These are phyloP conservation scores for Eira barbara DNA, from an alignment of 2,113 vertebrate species.

Conservation along the genomic window DNA sequence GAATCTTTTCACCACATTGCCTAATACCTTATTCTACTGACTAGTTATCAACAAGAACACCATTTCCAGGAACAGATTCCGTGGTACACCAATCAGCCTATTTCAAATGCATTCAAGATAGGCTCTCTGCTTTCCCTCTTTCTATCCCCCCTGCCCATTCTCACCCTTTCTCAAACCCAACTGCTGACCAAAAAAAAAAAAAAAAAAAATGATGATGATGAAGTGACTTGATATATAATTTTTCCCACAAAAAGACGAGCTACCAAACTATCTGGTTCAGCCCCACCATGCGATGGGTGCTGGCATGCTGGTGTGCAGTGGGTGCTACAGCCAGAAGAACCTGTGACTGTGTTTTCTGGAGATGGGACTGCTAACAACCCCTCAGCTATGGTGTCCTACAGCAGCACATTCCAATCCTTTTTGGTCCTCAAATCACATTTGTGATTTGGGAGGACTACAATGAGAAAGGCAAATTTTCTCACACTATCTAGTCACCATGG, in stretches of 20 bases:
- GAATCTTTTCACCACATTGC: background rate
- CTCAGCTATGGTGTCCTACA: background rate
- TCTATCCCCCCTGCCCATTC: background rate
- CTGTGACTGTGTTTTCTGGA: background rate
- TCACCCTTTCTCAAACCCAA: constrained; percentile 7
- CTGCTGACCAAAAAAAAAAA: background rate
- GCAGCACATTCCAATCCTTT: background rate
- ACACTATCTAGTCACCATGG: background rate
- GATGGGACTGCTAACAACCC: background rate
- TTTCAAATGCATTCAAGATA: background rate
- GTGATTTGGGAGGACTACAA: constrained; percentile 2
- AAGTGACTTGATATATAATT: background rate
- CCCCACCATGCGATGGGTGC: background rate
- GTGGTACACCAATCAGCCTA: background rate
- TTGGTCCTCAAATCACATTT: background rate
- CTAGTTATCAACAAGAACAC: background rate
- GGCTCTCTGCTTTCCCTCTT: background rate
- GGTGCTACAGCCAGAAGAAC: background rate
- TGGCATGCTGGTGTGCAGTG: background rate
- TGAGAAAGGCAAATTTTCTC: constrained; percentile 38
- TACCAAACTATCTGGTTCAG: background rate
- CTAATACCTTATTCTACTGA: background rate
- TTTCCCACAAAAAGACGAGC: background rate
- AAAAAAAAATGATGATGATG: background rate
- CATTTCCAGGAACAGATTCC: background rate